Percentiles rank a stretch among this genome's conserved stretches.
Conservation (phyloP, 2,113 vertebrate genomes). For the Emydura subglobosa region DNA sequence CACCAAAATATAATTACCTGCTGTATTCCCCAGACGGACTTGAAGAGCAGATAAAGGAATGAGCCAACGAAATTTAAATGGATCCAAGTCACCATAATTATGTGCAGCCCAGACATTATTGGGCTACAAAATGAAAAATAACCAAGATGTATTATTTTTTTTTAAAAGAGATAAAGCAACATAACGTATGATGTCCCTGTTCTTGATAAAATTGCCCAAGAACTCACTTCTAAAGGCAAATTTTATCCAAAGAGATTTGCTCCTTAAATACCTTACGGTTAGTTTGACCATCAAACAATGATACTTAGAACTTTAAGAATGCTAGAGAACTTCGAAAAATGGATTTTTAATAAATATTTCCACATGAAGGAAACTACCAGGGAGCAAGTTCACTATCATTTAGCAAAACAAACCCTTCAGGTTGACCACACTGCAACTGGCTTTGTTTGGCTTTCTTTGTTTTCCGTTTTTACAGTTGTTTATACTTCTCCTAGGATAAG, state of each 20-base stretch:
- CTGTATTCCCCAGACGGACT: conserved; percentile 92
- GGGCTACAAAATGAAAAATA: conserved; percentile 68
- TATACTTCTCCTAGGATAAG: not conserved
- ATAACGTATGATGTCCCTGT: not conserved
- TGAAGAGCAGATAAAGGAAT: conserved; percentile 95
- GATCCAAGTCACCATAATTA: conserved; percentile 89
- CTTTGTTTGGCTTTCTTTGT: no score
- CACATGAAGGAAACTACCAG: not conserved
- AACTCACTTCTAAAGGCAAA: conserved; percentile 32
- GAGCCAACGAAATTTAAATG: conserved; percentile 96
- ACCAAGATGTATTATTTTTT: not conserved
- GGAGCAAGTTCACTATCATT: not conserved
- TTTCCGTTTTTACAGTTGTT: not conserved
- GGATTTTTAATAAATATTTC: conserved; percentile 23
- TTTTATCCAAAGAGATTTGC: not conserved
- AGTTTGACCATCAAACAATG: not conserved
- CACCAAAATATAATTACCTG: conserved; percentile 81
- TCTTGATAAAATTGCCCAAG: not conserved
- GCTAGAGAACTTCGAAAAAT: not conserved
- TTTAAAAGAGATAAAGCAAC: not conserved
- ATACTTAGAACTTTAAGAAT: conserved; percentile 20
- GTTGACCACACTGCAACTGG: conserved; percentile 3
- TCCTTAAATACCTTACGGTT: not conserved
- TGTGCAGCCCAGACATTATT: conserved; percentile 83
- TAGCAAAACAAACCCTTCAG: conserved; percentile 5